Base-by-base conservation (phyloP, 2,888 invertebrate species). In the Homarus gammarus region DNA sequence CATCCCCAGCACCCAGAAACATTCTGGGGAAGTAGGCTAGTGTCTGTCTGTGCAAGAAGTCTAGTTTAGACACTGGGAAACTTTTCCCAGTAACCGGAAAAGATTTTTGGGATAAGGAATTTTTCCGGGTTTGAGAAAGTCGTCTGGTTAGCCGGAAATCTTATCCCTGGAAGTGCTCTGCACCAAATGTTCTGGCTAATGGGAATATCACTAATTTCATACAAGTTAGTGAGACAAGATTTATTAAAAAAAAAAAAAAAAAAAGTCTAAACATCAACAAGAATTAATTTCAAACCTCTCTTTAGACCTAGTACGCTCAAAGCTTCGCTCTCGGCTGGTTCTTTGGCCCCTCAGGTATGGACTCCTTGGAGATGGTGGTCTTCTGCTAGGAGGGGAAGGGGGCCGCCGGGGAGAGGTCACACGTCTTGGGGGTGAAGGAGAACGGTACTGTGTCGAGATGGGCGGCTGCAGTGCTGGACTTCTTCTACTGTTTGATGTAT, bases 321-420 rank as follows among this genome's bases (percentile, higher is more conserved):
- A 81, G 72, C 64, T 75, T 18, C 51, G 72, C 27, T 86, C 86
- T 27, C 70, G 27, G 49, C 68, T 77, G 12, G 40, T 61, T 49
- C 77, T 78, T 33, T 86, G 83, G 49, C 78, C 78, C 33, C 78
- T 31, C 0, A 44, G 33, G 33, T 86, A 86, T 18, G 83, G 81
- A 33, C 87, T 88, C n/a, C 75, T 44, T 5, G 88, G 88, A 1
- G 88, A 89, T 8, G 88, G 88, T 0, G 87, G 87, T 44, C 84
- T 83, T 40, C 88, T 82, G 22, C 68, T 49, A 27, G 84, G 88
- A 15, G 88, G 84, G 31, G 88, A 89, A 0, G 88, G 84, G 51
- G 88, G 83, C n/a, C 88, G 83, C 0, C 82, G 87, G 22, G 84
- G 84, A 18, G 84, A 75, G 27, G 75, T 75, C 22, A 61, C 61